A percentile compares a stretch with the other conserved stretches of the same genome.
phyloP scores from a whole-genome alignment of 2,113 vertebrate genomes.

The Brachyhypopomus gauderio region DNA sequence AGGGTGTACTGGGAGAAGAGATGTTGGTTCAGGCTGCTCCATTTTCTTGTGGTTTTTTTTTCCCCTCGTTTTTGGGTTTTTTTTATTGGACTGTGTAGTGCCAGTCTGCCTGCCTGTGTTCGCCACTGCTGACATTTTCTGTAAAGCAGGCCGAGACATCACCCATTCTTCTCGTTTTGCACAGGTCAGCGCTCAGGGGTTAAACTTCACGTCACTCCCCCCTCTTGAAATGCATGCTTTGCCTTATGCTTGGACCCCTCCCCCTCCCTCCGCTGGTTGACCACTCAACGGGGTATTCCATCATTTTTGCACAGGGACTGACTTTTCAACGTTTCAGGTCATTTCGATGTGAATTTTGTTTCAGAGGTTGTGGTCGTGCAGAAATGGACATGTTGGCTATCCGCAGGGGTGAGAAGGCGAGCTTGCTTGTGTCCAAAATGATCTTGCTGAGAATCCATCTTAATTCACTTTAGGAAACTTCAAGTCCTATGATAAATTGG shows the following conservation, averaged over 20 bases:
- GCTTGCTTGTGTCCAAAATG: too few species aligned
- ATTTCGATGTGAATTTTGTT: neutral
- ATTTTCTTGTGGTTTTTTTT: neutral
- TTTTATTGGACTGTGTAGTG: neutral
- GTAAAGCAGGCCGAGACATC: conserved; percentile 42
- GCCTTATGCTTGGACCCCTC: conserved; percentile 7
- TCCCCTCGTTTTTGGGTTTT: neutral
- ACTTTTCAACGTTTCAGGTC: neutral
- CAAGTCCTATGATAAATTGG: too few species aligned
- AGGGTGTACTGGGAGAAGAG: conserved; percentile 15
- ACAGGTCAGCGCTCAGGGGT: conserved; percentile 81
- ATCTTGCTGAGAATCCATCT: too few species aligned
- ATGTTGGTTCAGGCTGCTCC: conserved; percentile 28
- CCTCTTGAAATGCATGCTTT: conserved; percentile 37
- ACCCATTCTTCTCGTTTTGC: conserved; percentile 16
- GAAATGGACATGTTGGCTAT: neutral
- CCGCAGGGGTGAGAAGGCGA: too few species aligned
- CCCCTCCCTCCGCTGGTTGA: neutral
- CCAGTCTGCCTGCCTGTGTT: conserved; percentile 37
- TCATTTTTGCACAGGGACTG: conserved; percentile 35
- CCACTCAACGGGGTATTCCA: conserved; percentile 25
- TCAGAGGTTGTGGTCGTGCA: neutral
- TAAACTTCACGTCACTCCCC: conserved; percentile 37
- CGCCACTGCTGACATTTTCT: conserved; percentile 36
- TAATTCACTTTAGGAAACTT: too few species aligned